Conservation (phyloP, 2,797 vertebrate genomes). For the Malurus splendens region DNA sequence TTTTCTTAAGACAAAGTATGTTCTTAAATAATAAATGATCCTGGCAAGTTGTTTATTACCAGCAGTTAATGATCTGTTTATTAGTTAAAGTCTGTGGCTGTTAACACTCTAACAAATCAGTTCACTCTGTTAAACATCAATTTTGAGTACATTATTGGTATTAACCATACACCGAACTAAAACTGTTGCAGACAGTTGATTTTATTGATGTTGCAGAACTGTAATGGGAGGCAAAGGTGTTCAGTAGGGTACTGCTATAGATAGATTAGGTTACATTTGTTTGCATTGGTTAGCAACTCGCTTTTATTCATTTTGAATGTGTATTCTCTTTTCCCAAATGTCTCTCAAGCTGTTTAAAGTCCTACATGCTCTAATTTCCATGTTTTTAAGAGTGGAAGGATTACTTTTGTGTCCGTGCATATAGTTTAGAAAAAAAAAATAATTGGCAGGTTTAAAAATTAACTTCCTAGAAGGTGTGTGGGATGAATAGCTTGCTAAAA, state of each 20-base stretch:
- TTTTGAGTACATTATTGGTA: conserved; percentile 69
- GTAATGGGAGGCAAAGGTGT: conserved; percentile 30
- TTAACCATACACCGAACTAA: conserved; percentile 63
- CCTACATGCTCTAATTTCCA: background rate
- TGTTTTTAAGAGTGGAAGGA: background rate
- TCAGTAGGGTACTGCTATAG: background rate
- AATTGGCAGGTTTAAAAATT: background rate
- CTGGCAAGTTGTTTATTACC: conserved; percentile 73
- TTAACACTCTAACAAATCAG: conserved; percentile 64
- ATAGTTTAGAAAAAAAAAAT: background rate
- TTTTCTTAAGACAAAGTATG: conserved; percentile 49
- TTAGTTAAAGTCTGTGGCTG: conserved; percentile 66
- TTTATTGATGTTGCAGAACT: conserved; percentile 35
- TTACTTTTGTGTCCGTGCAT: background rate
- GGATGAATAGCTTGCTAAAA: background rate
- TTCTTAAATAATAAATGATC: conserved; percentile 73
- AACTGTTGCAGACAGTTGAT: conserved; percentile 69
- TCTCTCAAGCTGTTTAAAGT: background rate
- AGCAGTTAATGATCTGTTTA: conserved; percentile 71
- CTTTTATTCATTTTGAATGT: background rate
- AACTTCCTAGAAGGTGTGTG: background rate
- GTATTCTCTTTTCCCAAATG: background rate
- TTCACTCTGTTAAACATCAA: conserved; percentile 72
- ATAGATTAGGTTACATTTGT: conserved; percentile 7
- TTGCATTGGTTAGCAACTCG: background rate